Conservation (phyloP, 2,797 vertebrate species). For the Novumbra hubbsi region DNA sequence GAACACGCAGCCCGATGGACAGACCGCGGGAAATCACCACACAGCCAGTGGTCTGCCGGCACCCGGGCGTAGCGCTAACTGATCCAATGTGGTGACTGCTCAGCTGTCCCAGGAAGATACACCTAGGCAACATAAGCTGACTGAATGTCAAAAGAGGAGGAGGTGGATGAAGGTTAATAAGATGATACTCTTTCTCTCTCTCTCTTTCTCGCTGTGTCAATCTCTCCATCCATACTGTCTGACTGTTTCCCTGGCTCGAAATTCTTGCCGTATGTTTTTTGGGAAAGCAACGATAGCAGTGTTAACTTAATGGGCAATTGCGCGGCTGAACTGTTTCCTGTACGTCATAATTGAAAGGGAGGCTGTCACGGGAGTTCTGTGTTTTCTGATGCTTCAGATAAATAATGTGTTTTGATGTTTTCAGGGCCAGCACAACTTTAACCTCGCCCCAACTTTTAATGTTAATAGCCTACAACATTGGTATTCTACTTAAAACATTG, state of each 20-base stretch:
- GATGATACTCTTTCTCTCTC: conserved; percentile 27
- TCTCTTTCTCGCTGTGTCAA: conserved; percentile 7
- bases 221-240: conserved; percentile 9
- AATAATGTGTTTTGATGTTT: background rate
- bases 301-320: background rate
- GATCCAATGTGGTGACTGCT: conserved; percentile 2
- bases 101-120: background rate
- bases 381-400: no score
- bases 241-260: background rate
- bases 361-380: background rate
- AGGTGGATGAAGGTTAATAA: background rate
- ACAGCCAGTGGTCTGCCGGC: background rate
- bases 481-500: background rate
- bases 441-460: background rate
- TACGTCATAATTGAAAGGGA: background rate
- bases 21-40: conserved; percentile 2
- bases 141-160: background rate
- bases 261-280: no score
- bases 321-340: background rate
- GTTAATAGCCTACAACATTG: conserved; percentile 49
- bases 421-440: background rate
- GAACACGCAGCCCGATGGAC: conserved; percentile 23
- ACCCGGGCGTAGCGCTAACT: no score
- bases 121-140: background rate
- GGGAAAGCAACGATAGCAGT: no score